Evolutionary conservation across 2,888 invertebrate species (phyloP).

Genomic region (Torymus tubicola): DNA sequence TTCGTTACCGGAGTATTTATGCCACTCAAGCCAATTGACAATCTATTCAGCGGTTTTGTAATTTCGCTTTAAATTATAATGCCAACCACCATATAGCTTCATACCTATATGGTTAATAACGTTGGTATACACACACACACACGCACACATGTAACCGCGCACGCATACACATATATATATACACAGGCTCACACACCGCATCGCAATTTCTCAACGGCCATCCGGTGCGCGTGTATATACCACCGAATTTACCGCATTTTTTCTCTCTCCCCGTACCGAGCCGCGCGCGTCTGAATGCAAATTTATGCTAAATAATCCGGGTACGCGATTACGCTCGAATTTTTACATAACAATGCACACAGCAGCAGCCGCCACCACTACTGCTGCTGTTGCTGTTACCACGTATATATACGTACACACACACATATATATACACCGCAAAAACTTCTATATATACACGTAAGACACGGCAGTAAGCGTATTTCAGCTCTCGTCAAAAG

Average conservation of each 20-base stretch:
- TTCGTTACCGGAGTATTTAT: not conserved
- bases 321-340: conserved; percentile 32
- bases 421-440: no score
- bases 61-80: conserved; percentile 4
- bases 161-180: no score
- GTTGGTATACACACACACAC: no score
- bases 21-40: conserved; percentile 19
- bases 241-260: conserved; percentile 21
- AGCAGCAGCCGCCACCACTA: no score
- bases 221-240: not conserved
- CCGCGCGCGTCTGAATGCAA: conserved; percentile 30
- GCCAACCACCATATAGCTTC: no score
- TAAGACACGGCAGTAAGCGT: not conserved
- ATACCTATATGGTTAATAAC: no score
- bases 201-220: not conserved
- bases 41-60: conserved; percentile 1
- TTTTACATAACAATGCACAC: conserved; percentile 37
- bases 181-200: no score
- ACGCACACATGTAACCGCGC: no score
- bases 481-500: not conserved
- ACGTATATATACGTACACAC: no score
- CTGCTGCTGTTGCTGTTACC: no score
- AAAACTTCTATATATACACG: no score
- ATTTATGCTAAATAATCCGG: conserved; percentile 39
- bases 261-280: not conserved